phyloP scores from a whole-genome alignment of 2,113 vertebrate species.

The Sander lucioperca region DNA sequence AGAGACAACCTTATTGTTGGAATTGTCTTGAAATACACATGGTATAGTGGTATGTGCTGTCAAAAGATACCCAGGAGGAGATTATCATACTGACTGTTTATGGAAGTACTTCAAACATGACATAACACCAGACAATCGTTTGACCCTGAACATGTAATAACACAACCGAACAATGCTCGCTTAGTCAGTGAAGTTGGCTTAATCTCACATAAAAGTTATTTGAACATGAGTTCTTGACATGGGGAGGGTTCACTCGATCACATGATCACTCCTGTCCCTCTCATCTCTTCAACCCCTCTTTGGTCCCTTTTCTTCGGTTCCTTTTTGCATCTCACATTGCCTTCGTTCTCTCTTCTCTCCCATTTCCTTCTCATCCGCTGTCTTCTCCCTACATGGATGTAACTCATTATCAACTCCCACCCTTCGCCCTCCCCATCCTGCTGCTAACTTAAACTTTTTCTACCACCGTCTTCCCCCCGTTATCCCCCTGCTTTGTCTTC shows the following conservation, averaged over 20 bases:
- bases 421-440: not conserved
- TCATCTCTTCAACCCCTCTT: constrained; percentile 60
- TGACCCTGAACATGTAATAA: constrained; percentile 46
- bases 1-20: constrained; percentile 83
- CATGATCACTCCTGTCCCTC: constrained; percentile 71
- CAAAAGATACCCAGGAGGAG: constrained; percentile 16
- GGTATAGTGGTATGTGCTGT: constrained; percentile 63
- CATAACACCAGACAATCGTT: constrained; percentile 27
- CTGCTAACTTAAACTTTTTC: not conserved
- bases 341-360: constrained; percentile 53
- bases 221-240: constrained; percentile 35
- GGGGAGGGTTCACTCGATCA: constrained; percentile 34
- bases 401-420: constrained; percentile 4
- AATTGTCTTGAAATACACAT: constrained; percentile 81
- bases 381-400: constrained; percentile 10
- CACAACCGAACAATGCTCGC: constrained; percentile 43
- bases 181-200: constrained; percentile 51
- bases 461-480: not conserved
- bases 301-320: constrained; percentile 39
- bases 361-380: constrained; percentile 19
- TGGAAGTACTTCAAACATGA: constrained; percentile 31
- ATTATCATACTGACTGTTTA: constrained; percentile 34
- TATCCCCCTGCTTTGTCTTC: not conserved
- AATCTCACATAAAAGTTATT: constrained; percentile 45
- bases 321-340: constrained; percentile 67